Evolutionary conservation across 2,113 vertebrate genomes (phyloP).

Genomic region (Pseudois nayaur): DNA sequence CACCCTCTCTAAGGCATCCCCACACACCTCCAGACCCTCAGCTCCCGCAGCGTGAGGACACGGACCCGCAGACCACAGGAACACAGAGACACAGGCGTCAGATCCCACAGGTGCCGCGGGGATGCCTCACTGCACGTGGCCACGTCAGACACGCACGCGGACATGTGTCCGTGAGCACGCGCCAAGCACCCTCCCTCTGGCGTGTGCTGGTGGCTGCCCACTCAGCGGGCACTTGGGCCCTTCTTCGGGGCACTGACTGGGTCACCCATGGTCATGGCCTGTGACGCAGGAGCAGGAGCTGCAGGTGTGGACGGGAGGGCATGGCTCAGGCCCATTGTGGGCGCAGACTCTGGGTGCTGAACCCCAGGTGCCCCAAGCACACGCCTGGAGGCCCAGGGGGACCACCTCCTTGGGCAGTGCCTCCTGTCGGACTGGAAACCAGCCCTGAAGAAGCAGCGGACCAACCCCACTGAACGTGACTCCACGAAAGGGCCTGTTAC

Average conservation of each 20-base stretch:
- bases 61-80: too few species aligned
- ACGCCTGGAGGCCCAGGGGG: neutral
- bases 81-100: neutral
- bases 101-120: rapidly evolving
- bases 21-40: neutral
- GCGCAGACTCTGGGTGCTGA: neutral
- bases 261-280: too few species aligned
- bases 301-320: neutral
- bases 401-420: neutral
- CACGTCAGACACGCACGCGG: rapidly evolving
- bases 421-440: neutral
- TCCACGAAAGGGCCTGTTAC: neutral
- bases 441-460: neutral
- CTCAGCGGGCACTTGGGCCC: neutral
- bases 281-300: neutral
- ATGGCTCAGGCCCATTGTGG: rapidly evolving
- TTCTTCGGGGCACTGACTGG: neutral
- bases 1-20: neutral
- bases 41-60: rapidly evolving
- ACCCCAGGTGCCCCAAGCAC: too few species aligned
- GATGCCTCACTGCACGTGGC: rapidly evolving
- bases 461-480: rapidly evolving
- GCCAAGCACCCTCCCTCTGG: neutral
- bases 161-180: rapidly evolving
- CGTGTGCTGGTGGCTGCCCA: neutral